A percentile compares a stretch with the other conserved stretches of the same genome.
Conservation (phyloP, 2,797 vertebrate genomes). For the Mormyrops attenuatus region DNA sequence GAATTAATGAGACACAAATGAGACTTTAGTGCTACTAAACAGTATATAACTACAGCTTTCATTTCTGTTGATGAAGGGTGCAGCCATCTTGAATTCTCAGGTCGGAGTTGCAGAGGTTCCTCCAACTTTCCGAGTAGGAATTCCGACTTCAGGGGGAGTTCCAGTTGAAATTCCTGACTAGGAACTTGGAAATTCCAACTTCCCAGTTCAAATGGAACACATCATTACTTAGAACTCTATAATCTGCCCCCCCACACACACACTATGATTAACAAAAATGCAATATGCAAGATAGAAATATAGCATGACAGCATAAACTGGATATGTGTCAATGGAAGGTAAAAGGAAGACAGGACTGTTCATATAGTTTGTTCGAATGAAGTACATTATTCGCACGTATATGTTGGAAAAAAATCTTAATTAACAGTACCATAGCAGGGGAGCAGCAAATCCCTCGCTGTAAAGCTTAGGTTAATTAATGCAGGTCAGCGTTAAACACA, state of each 20-base stretch:
- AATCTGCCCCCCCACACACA: neutral
- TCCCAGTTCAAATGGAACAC: neutral
- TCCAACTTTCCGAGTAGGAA: too few species aligned
- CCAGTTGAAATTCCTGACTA: too few species aligned
- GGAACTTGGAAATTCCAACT: too few species aligned
- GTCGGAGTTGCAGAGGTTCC: too few species aligned
- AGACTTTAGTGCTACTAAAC: neutral
- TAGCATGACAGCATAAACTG: neutral
- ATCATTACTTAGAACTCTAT: neutral
- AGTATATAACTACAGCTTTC: neutral
- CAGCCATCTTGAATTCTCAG: too few species aligned
- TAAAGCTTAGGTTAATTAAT: conserved; percentile 36
- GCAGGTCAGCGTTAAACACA: conserved; percentile 50
- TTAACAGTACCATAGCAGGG: neutral
- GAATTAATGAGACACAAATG: neutral
- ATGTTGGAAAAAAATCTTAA: neutral
- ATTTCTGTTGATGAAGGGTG: too few species aligned
- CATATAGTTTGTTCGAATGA: neutral
- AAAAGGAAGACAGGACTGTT: neutral
- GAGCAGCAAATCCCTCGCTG: conserved; percentile 23
- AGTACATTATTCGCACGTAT: neutral
- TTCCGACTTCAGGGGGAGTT: too few species aligned
- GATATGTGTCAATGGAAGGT: neutral
- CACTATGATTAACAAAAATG: neutral
- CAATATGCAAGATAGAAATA: neutral